phyloP scores from a whole-genome alignment of 2,113 vertebrate species.

The Oxygymnocypris stewartii region DNA sequence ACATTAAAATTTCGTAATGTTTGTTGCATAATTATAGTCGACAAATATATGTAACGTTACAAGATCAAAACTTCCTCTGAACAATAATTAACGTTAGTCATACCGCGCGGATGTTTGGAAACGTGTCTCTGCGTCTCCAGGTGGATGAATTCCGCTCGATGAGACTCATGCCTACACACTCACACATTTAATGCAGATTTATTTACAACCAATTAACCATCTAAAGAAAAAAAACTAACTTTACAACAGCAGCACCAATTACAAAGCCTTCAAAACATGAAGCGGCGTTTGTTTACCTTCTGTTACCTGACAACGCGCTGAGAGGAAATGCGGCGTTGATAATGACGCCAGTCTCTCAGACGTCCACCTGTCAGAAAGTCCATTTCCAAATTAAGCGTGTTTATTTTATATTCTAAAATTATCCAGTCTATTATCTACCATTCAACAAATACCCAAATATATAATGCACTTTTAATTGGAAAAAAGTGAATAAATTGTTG shows the following conservation, averaged over 20 bases:
- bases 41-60: neutral
- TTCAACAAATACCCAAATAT: neutral
- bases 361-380: neutral
- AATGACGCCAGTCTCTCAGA: neutral
- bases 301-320: conserved; percentile 33
- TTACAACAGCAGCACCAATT: neutral
- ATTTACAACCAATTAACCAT: neutral
- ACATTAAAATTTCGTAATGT: neutral
- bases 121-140: conserved; percentile 18
- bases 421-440: neutral
- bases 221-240: neutral
- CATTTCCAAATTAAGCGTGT: neutral
- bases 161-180: conserved; percentile 12
- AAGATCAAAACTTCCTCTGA: neutral
- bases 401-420: neutral
- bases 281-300: conserved; percentile 35
- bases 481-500: too few species aligned
- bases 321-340: neutral
- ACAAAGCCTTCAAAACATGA: neutral
- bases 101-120: conserved; percentile 59
- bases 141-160: conserved; percentile 1
- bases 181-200: neutral
- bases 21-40: neutral
- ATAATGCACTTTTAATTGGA: neutral
- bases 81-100: neutral